phyloP scores from a whole-genome alignment of 2,797 vertebrate genomes.

The Margarornis squamiger region DNA sequence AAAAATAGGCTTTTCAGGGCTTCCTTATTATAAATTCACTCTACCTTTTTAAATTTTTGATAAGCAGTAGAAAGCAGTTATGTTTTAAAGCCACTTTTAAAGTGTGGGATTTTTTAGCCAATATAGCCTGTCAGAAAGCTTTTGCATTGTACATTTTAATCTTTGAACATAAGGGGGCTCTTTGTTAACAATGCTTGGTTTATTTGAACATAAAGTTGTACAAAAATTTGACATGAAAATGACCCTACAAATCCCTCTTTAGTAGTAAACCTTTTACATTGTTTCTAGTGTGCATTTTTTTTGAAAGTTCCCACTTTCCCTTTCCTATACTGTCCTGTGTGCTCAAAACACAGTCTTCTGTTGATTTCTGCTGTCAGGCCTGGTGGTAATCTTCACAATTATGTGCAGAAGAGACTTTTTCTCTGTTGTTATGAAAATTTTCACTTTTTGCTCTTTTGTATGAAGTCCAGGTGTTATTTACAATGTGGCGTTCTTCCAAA shows the following conservation, averaged over 20 bases:
- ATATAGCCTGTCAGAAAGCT: not conserved
- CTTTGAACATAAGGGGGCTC: not conserved
- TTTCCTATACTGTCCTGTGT: not conserved
- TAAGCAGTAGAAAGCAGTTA: not conserved
- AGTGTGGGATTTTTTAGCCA: not conserved
- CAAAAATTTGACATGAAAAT: not conserved
- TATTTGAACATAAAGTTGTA: not conserved
- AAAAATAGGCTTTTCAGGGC: not conserved
- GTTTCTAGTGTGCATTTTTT: not conserved
- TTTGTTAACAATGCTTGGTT: not conserved
- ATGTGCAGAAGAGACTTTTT: not conserved
- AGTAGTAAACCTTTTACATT: not conserved
- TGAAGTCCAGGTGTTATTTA: conserved; percentile 6
- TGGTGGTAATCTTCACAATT: not conserved
- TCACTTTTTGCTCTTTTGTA: not conserved
- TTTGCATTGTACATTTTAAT: not conserved
- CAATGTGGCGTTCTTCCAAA: not conserved
- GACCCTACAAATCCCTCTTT: not conserved
- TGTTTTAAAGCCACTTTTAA: not conserved
- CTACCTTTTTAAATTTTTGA: not conserved
- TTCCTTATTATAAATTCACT: not conserved
- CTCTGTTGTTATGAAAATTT: not conserved
- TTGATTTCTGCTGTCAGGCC: not conserved
- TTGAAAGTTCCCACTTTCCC: not conserved
- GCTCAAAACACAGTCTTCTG: not conserved